Evolutionary conservation across 2,888 invertebrate genomes (phyloP), one percentile per base, ranked within the genome.

Genomic region (Hypselothyrea guttata): DNA sequence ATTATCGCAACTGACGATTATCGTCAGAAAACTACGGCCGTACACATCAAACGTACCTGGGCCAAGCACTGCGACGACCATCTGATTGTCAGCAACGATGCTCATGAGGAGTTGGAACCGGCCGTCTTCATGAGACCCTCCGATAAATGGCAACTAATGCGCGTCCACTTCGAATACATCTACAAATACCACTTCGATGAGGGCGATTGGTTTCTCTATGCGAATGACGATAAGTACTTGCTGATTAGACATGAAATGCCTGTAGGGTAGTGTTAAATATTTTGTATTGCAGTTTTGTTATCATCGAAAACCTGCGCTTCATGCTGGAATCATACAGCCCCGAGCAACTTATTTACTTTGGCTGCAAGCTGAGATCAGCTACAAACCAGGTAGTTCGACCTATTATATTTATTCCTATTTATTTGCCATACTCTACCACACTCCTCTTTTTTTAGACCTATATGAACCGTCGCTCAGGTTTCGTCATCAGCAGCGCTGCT

Each of bases 161-260:
- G 97, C 90, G 95, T 94, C 71, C 97, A 97, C 0, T 97, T 97
- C 88, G 93, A 93, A 78, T 96, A 97, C 87, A 93, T 96, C 12
- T 95, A 96, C 87, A 92, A 95, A 71, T 91, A 97, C 87, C 94
- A 97, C 88, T 91, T 93, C 38, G 92, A 96, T 70, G 93, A 97
- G 46, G 96, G 95, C 1, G 98, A 98, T 90, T 98, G 98, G 97
- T 98, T 99, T 89, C 91, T 98, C 87, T 98, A 98, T 89, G 98
- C 98, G 15, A 98, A 98, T 85, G 98, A 98, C 90, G 98, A 98
- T 88, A 98, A 98, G 98, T 98, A 53, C 16, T 68, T 15, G 11
- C 8, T 1, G 15, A 7, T n/a, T n/a, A n/a, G n/a, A n/a, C n/a
- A n/a, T n/a, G n/a, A n/a, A n/a, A n/a, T n/a, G n/a, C n/a, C n/a